Conservation (phyloP, 23 tunicate species). For the Aplidium turbinatum region DNA sequence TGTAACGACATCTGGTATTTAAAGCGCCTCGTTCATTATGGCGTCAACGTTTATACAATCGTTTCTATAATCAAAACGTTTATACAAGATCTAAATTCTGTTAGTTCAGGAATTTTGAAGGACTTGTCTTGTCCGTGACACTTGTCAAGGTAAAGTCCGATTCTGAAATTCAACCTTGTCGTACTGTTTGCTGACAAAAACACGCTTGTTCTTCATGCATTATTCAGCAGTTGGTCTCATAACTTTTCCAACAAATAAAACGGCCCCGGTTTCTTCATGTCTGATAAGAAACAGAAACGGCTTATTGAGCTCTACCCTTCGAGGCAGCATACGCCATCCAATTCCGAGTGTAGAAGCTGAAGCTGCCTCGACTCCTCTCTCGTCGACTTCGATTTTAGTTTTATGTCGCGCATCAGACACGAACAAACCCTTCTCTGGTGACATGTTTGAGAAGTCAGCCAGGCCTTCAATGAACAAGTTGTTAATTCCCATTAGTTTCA, state of each 20-base stretch:
- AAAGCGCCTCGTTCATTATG: too few species aligned
- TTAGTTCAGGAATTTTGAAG: too few species aligned
- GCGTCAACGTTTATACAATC: too few species aligned
- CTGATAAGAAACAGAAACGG: conserved; percentile 76
- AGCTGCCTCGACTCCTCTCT: conserved; percentile 69
- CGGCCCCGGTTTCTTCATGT: conserved; percentile 59
- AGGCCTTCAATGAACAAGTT: conserved; percentile 45
- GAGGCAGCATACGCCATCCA: conserved; percentile 30
- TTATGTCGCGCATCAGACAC: conserved; percentile 63
- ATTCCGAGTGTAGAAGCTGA: conserved; percentile 51
- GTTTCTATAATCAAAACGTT: too few species aligned
- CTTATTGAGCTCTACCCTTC: conserved; percentile 24
- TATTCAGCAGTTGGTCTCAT: too few species aligned
- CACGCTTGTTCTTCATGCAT: too few species aligned
- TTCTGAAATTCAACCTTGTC: too few species aligned
- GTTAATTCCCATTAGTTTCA: conserved; percentile 51
- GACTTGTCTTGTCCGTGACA: too few species aligned
- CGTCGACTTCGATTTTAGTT: conserved; percentile 59
- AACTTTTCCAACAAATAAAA: conserved; percentile 63
- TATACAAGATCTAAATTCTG: too few species aligned
- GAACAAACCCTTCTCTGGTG: conserved; percentile 22
- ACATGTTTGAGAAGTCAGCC: conserved; percentile 69
- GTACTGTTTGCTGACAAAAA: too few species aligned
- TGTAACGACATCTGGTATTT: too few species aligned
- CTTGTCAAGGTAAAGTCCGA: too few species aligned